Percentiles rank a stretch among this genome's conserved stretches.
phyloP scores from a whole-genome alignment of 2,888 invertebrate species.

The Calameuta idolon region DNA sequence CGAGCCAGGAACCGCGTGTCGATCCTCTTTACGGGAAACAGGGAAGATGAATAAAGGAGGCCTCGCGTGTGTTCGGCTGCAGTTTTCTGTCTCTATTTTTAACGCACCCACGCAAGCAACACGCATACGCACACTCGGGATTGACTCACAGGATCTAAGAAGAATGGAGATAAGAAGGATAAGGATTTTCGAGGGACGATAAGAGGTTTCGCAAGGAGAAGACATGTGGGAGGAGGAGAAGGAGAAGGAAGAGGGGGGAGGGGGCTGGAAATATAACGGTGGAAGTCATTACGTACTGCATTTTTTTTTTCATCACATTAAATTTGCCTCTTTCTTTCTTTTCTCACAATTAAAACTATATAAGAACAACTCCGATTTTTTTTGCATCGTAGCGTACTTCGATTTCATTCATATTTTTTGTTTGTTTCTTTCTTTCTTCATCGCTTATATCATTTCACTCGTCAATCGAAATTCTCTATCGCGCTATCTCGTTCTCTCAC shows the following conservation, averaged over 20 bases:
- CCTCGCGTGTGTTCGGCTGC: constrained; percentile 46
- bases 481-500: constrained; percentile 24
- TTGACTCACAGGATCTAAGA: not conserved
- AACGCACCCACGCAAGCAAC: not conserved
- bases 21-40: constrained; percentile 16
- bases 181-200: not conserved
- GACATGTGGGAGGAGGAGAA: not conserved
- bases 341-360: constrained; percentile 55
- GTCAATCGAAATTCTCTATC: constrained; percentile 21
- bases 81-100: constrained; percentile 3
- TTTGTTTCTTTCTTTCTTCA: not conserved
- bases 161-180: not conserved
- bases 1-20: constrained; percentile 32
- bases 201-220: not conserved
- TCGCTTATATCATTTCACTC: constrained; percentile 7
- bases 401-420: constrained; percentile 23
- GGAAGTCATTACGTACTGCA: constrained; percentile 37
- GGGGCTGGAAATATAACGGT: constrained; percentile 34
- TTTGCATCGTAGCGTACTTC: constrained; percentile 41
- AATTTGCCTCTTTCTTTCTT: constrained; percentile 30
- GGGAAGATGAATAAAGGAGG: constrained; percentile 40
- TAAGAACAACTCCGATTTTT: constrained; percentile 53
- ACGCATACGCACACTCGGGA: not conserved
- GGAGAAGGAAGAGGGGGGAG: no score
- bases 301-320: constrained; percentile 46